phyloP scores from a whole-genome alignment of 1,140 invertebrate genomes.

The Galendromus occidentalis region DNA sequence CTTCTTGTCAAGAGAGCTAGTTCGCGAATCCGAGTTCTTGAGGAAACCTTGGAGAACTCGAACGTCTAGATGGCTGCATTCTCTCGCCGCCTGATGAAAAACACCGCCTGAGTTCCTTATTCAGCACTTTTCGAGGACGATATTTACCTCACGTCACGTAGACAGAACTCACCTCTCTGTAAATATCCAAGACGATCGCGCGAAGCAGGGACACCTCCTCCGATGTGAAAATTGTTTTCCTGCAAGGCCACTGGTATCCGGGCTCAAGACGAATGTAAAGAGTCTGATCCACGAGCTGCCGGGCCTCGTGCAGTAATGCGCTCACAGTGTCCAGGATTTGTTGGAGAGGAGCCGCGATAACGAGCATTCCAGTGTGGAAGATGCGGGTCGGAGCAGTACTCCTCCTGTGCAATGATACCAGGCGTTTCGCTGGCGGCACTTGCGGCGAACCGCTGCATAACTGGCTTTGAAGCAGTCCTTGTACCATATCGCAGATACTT shows the following conservation, averaged over 20 bases:
- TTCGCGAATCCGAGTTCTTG: conserved; percentile 28
- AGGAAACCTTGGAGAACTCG: conserved; percentile 36
- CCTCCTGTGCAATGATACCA: no score
- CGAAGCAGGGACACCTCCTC: conserved; percentile 22
- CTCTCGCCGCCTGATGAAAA: conserved; percentile 12
- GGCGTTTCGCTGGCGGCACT: no score
- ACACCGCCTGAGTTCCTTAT: no score
- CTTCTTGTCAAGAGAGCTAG: conserved; percentile 34
- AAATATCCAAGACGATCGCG: conserved; percentile 24
- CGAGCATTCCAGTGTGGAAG: conserved; percentile 38
- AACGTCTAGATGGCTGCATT: conserved; percentile 34
- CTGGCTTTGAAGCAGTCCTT: no score
- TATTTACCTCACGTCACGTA: no score
- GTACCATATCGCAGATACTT: no score
- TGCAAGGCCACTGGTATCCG: conserved; percentile 28
- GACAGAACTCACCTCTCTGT: conserved; percentile 20
- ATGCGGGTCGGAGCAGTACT: not conserved
- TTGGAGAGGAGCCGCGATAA: conserved; percentile 41
- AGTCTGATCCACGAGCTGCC: conserved; percentile 39
- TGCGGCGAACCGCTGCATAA: no score
- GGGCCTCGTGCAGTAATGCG: conserved; percentile 35
- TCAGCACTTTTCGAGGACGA: no score
- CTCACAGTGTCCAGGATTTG: conserved; percentile 24
- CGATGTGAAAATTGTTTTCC: conserved; percentile 29
- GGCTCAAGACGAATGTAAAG: conserved; percentile 47